Conservation (phyloP, 2,797 vertebrate genomes). For the Sphenodon punctatus region DNA sequence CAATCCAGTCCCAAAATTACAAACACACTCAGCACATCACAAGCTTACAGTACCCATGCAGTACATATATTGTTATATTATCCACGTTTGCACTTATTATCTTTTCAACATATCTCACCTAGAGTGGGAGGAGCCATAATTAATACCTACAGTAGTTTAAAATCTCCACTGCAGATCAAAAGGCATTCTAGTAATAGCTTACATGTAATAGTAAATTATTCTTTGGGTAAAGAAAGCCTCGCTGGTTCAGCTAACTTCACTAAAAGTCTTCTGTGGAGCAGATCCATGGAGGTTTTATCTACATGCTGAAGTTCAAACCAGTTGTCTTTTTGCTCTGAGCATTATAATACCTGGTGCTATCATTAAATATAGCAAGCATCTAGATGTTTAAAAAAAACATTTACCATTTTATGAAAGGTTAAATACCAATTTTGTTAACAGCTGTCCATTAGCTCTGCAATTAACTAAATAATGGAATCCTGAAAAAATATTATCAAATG, state of each 20-base stretch:
- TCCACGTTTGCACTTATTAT: neutral
- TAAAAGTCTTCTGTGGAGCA: neutral
- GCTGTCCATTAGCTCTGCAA: neutral
- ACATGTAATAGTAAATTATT: neutral
- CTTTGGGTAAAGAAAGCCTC: neutral
- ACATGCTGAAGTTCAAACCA: neutral
- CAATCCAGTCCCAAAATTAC: constrained; percentile 12
- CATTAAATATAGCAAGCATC: too few species aligned
- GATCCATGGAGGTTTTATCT: neutral
- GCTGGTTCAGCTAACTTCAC: neutral
- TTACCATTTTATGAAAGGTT: neutral
- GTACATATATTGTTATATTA: neutral
- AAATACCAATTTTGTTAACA: constrained; percentile 2
- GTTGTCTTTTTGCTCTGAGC: neutral
- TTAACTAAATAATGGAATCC: neutral
- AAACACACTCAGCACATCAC: constrained; percentile 22
- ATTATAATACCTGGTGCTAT: too few species aligned
- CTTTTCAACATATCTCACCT: constrained; percentile 1
- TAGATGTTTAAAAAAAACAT: neutral
- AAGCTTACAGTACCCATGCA: constrained; percentile 50
- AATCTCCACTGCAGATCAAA: too few species aligned
- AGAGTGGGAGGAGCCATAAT: neutral
- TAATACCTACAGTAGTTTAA: too few species aligned
- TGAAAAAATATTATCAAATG: neutral
- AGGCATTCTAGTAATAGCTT: neutral